Percentiles rank a stretch among this genome's conserved stretches.
These are phyloP conservation scores for Alentia gelatinosa DNA, from an alignment of 2,888 invertebrate genomes.

Conservation along the genomic window DNA sequence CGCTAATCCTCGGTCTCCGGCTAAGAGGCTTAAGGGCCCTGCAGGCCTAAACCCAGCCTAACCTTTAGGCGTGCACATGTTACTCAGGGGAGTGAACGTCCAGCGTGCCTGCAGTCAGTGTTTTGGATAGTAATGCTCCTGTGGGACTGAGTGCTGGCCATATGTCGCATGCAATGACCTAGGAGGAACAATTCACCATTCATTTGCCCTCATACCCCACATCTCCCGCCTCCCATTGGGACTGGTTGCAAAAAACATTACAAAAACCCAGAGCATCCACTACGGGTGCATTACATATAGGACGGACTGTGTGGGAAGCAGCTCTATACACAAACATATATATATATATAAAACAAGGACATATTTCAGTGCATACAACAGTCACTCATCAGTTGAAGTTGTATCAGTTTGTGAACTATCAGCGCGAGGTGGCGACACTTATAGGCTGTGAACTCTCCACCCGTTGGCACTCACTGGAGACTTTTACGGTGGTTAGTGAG, in stretches of 20 bases:
- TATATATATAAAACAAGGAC: background rate
- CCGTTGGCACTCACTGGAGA: too few relatives aligned
- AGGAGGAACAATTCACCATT: background rate
- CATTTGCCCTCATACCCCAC: background rate
- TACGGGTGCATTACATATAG: background rate
- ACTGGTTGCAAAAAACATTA: background rate
- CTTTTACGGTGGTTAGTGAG: too few relatives aligned
- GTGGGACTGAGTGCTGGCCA: background rate
- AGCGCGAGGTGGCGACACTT: background rate
- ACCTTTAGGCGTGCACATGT: slow-evolving; percentile 22
- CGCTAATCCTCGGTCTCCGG: background rate
- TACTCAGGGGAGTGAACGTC: background rate
- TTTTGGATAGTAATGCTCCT: background rate
- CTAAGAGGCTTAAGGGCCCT: background rate
- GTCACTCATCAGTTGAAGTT: background rate
- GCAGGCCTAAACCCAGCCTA: slow-evolving; percentile 1
- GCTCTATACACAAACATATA: background rate
- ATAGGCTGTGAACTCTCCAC: too few relatives aligned
- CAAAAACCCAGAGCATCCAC: too few relatives aligned
- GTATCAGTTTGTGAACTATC: background rate
- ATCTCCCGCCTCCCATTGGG: background rate
- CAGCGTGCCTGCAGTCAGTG: background rate
- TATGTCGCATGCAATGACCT: background rate
- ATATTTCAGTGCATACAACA: too few relatives aligned
- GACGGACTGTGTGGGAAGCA: too few relatives aligned